Percentiles rank a stretch among this genome's conserved stretches.
Evolutionary conservation across 1,140 invertebrate species (phyloP).

Genomic region (Saccostrea glomerata): DNA sequence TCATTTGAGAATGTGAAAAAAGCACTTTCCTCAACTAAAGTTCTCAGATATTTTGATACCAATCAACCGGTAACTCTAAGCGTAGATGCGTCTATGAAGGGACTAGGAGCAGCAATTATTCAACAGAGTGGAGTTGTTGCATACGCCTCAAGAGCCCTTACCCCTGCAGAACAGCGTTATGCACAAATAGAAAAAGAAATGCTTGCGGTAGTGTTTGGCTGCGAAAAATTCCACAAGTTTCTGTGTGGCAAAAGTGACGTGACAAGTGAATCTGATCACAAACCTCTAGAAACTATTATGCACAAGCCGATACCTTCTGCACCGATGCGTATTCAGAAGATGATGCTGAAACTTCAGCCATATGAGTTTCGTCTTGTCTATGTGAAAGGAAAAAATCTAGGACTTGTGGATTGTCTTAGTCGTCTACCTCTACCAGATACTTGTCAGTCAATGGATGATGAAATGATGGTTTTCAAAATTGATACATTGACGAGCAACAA

Average conservation of each 20-base stretch:
- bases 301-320: conserved; percentile 60
- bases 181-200: conserved; percentile 81
- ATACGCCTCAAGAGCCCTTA: conserved; percentile 78
- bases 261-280: conserved; percentile 72
- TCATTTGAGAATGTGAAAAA: conserved; percentile 52
- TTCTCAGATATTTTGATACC: conserved; percentile 54
- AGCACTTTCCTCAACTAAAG: conserved; percentile 34
- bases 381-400: conserved; percentile 60
- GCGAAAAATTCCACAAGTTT: conserved; percentile 79
- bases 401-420: conserved; percentile 61
- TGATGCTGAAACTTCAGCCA: conserved; percentile 64
- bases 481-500: conserved; percentile 32
- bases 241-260: conserved; percentile 61
- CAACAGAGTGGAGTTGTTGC: conserved; percentile 76
- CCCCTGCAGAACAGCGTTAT: conserved; percentile 67
- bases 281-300: conserved; percentile 69
- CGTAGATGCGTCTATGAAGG: conserved; percentile 76
- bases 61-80: conserved; percentile 46
- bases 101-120: conserved; percentile 76
- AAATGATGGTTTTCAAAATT: conserved; percentile 36
- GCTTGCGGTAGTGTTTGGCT: conserved; percentile 80
- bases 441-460: conserved; percentile 28
- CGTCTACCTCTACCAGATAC: conserved; percentile 33
- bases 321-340: conserved; percentile 66
- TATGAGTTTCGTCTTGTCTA: conserved; percentile 62